A percentile compares a stretch with the other conserved stretches of the same genome.
These are phyloP conservation scores for Lepisosteus osseus DNA, from an alignment of 2,113 vertebrate species.

Conservation along the genomic window DNA sequence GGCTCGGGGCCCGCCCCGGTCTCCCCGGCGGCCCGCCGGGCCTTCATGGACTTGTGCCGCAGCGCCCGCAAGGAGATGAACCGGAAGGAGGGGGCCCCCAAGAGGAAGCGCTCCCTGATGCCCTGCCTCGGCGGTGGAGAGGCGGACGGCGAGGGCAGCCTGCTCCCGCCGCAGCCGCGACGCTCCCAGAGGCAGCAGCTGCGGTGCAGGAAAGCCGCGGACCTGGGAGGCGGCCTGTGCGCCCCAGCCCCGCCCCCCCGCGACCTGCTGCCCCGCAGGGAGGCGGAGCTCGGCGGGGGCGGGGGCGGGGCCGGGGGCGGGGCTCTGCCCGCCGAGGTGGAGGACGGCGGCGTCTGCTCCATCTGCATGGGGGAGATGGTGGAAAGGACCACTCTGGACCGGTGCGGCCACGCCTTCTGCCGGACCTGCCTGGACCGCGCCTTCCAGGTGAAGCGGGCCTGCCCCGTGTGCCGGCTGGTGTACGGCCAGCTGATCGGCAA, in stretches of 20 bases:
- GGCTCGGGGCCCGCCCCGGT: slow-evolving; percentile 64
- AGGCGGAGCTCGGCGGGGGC: slow-evolving; percentile 35
- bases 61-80: slow-evolving; percentile 80
- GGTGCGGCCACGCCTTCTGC: slow-evolving; percentile 88
- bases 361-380: slow-evolving; percentile 93
- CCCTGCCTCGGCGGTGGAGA: slow-evolving; percentile 65
- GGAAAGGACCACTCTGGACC: slow-evolving; percentile 83
- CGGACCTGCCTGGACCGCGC: slow-evolving; percentile 85
- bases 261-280: slow-evolving; percentile 49
- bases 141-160: slow-evolving; percentile 53
- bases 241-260: slow-evolving; percentile 41
- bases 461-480: slow-evolving; percentile 89
- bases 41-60: slow-evolving; percentile 78
- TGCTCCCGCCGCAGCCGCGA: slow-evolving; percentile 62
- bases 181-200: slow-evolving; percentile 72
- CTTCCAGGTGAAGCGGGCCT: slow-evolving; percentile 87
- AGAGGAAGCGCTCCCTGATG: slow-evolving; percentile 73
- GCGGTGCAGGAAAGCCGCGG: slow-evolving; percentile 62
- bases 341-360: slow-evolving; percentile 78
- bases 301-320: not conserved
- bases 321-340: slow-evolving; percentile 48
- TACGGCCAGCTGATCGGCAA: slow-evolving; percentile 90
- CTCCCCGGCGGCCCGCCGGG: slow-evolving; percentile 72
- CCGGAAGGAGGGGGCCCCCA: slow-evolving; percentile 73
- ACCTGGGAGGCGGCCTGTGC: slow-evolving; percentile 58